Conservation (phyloP, 2,888 invertebrate genomes). For the Hyalella azteca region DNA sequence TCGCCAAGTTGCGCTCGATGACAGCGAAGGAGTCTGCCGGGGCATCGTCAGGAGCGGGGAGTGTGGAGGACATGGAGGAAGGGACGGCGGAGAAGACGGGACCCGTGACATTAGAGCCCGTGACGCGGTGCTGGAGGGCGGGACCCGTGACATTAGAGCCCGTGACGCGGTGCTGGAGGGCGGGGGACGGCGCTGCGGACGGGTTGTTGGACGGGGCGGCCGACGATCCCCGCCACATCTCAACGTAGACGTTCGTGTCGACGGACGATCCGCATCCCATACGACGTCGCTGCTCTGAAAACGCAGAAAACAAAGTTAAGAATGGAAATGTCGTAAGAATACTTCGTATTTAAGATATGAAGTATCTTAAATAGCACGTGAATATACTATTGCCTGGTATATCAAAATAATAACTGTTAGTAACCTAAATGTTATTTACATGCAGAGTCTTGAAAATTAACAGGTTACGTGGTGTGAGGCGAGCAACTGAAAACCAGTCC, state of each 20-base stretch:
- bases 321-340: neutral
- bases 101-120: neutral
- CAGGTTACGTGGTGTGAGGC: too few species aligned
- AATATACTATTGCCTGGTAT: too few species aligned
- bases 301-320: neutral
- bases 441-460: too few species aligned
- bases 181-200: constrained; percentile 8
- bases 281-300: constrained; percentile 48
- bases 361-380: too few species aligned
- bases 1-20: constrained; percentile 19
- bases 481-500: too few species aligned
- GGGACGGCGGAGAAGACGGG: too few species aligned
- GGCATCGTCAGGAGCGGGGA: neutral
- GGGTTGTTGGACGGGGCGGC: constrained; percentile 21
- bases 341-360: neutral
- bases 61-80: neutral
- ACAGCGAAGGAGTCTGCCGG: neutral
- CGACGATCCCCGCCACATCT: constrained; percentile 45
- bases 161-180: constrained; percentile 28
- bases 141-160: neutral
- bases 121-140: constrained; percentile 27
- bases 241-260: constrained; percentile 52
- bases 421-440: too few species aligned
- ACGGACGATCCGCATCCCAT: constrained; percentile 49
- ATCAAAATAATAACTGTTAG: too few species aligned